Evolutionary conservation across 1,140 invertebrate species (phyloP), one percentile per base, ranked within the genome.

Genomic region (Stenopsyche tienmushanensis): DNA sequence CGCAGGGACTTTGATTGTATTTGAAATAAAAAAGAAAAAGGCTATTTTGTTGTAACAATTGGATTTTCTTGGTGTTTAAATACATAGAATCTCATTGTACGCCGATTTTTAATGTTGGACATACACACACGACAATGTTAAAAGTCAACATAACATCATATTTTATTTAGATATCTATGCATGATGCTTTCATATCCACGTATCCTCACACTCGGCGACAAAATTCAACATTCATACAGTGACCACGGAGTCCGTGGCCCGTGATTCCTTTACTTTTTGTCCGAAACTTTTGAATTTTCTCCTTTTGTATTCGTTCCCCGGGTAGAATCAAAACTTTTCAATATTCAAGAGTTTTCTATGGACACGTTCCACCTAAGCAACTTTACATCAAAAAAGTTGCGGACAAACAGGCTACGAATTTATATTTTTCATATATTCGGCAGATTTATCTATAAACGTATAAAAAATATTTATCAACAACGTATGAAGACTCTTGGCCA

Each of bases 211-310:
- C 29, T 39, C 42, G 24, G 18, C 53, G 53, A 57, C 66, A 50
- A 64, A 69, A 69, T 25, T 69, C 66, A 64, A 53, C 57, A 65
- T 69, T 69, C 66, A 62, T 58, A 65, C 62, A 69, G 66, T 69
- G 66, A 69, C 66, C 66, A 57, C 52, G 39, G 63, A 52, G 42
- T 63, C 62, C 50, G 17, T 60, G 62, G 62, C 23, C 67, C 66
- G 66, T 69, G 67, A 39, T 69, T 69, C 67, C 67, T 69, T 60
- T 29, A 45, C 63, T 69, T 65, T 69, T 65, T 69, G 67, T 69
- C 34, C 63, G 50, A 62, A 69, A 69, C 67, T 69, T 69, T 49
- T 57, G 55, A 63, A 65, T 65, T 65, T 69, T 57, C 62, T 64
- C 66, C 62, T 59, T 65, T 65, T 65, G 67, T 65, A 39, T 55